Base-by-base conservation (phyloP, 2,888 invertebrate species). In the Nemotelus pantherinus region DNA sequence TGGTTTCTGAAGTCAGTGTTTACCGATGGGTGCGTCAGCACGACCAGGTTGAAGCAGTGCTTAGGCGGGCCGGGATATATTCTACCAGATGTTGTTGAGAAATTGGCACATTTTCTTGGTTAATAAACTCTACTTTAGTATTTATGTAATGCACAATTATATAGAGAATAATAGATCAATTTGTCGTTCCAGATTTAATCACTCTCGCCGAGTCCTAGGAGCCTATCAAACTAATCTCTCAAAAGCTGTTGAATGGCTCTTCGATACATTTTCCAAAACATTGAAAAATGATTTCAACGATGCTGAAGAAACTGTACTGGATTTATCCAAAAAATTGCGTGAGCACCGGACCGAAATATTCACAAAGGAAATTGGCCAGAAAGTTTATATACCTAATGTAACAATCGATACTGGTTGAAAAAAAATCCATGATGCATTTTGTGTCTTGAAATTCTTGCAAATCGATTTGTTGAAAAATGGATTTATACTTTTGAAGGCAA, bases 231-330 rank as follows among this genome's bases (percentile, higher is more conserved):
- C 82, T 3, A 86, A 84, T 77, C 83, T 85, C 58, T 82, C 84
- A 57, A 85, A 86, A 79, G 83, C 86, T 2, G 84, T 85, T 55
- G 82, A 82, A 43, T 87, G 87, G 87, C 81, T 87, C 4, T 84
- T 85, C 64, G 85, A 86, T 50, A 86, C 86, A 0, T 87, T 86
- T 60, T 85, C 84, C 60, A 84, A 83, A 77, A 85, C 86, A 0
- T 79, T 87, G 43, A 84, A 84, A 41, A 81, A 82, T 7, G 87
- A 87, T 79, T 86, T 86, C 45, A 84, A 85, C 39, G 84, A 84
- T 77, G 84, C 87, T 1, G 86, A 87, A 77, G 82, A 83, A 41
- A 81, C 80, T 0, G 86, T 86, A 2, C 80, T 81, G 2, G 80
- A 81, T 2, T 80, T 87, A 78, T 83, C 85, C 5, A 83, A 84